Evolutionary conservation across 2,113 vertebrate species (phyloP), one percentile per base, ranked within the genome.

Genomic region (Promerops cafer): DNA sequence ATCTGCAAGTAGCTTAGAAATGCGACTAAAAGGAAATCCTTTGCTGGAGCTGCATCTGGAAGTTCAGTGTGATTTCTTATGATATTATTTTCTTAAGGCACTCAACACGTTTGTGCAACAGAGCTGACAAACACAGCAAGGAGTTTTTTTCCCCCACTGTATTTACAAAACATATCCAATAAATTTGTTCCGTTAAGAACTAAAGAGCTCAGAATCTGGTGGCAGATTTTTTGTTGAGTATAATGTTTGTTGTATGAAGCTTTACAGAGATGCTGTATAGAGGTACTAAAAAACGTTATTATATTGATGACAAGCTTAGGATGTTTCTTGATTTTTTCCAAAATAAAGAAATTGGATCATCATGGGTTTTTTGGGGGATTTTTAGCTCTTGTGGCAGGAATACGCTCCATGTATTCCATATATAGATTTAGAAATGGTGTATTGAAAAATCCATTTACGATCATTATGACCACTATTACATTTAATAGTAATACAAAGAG

Each of bases 351-450:
- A 75, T 71, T 52, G 12, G 12, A 61, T 71, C 2, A 63, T 61
- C 15, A 42, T 35, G 17, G 4, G 2, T 0, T 0, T 16, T 53
- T 52, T n/a, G 4, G 13, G 3, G 2, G 0, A 1, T 40, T 82
- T 82, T 76, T 52, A 77, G 24, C 8, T 66, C 23, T 27, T 81
- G 30, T 15, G 21, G 24, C 8, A 82, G 33, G 64, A 90, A 83
- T 39, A 42, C 2, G 35, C 13, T 42, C 39, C 23, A 5, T 33
- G 10, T 60, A 24, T 87, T 84, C 22, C 49, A 50, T 70, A 37
- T 40, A 65, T 37, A 65, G 24, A 35, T 65, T 83, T 52, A 53
- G 19, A 92, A 76, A 61, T 53, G 8, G 18, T 70, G 1, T 22
- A 53, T 54, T 40, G 35, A 54, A 90, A 88, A 47, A 16, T 10